These are phyloP conservation scores for Hydroisotoma schaefferi DNA, from an alignment of 2,888 invertebrate species.

Conservation along the genomic window DNA sequence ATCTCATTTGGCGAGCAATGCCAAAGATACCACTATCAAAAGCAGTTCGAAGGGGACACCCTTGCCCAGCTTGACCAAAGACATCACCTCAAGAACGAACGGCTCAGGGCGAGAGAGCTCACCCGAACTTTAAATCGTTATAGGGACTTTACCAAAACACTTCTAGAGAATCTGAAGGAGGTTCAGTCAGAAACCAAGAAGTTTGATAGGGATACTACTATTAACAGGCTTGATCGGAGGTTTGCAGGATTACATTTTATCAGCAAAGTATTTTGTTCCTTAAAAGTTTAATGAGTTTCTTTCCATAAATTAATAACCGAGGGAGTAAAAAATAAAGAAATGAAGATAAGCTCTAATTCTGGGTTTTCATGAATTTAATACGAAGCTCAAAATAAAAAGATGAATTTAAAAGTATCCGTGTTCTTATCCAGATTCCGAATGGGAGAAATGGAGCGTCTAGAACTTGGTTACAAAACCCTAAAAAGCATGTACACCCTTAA, in stretches of 20 bases:
- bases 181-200: conserved; percentile 3
- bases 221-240: neutral
- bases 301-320: neutral
- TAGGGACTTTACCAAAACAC: neutral
- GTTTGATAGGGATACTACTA: neutral
- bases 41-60: neutral
- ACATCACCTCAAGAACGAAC: neutral
- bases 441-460: conserved; percentile 4
- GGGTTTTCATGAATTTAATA: neutral
- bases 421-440: conserved; percentile 1
- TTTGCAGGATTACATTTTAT: neutral
- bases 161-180: neutral
- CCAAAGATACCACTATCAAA: neutral
- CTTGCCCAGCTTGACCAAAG: neutral
- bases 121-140: neutral
- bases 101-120: neutral
- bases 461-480: conserved; percentile 11
- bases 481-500: conserved; percentile 22
- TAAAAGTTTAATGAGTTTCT: neutral
- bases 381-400: neutral
- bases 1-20: neutral
- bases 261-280: neutral
- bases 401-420: neutral
- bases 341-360: neutral
- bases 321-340: neutral